These are phyloP conservation scores for Lasioglossum albipes DNA, from an alignment of 1,140 invertebrate genomes.

Conservation along the genomic window DNA sequence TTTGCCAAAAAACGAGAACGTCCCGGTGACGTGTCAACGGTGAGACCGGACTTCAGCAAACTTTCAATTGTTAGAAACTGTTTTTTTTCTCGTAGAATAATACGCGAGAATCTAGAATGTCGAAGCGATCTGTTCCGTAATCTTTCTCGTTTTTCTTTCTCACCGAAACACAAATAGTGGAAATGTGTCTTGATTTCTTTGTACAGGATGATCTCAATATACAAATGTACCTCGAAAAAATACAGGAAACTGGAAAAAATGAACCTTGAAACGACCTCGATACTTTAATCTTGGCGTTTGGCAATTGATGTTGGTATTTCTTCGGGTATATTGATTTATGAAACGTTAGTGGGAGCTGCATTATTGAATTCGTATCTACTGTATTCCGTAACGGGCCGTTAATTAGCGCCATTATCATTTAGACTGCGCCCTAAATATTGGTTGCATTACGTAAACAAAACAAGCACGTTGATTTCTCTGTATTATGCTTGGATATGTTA, in stretches of 20 bases:
- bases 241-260: not conserved
- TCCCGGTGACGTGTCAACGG: not conserved
- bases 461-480: not conserved
- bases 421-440: not conserved
- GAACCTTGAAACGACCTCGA: not conserved
- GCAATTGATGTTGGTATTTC: not conserved
- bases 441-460: not conserved
- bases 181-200: slow-evolving; percentile 3
- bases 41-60: not conserved
- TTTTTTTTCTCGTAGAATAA: not conserved
- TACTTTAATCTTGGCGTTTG: not conserved
- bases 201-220: slow-evolving; percentile 6
- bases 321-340: not conserved
- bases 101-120: not conserved
- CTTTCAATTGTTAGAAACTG: not conserved
- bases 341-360: not conserved
- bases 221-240: not conserved
- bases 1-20: slow-evolving; percentile 12
- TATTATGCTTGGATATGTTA: slow-evolving; percentile 13
- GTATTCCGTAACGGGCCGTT: not conserved
- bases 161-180: not conserved
- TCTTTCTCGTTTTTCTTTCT: not conserved
- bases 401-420: slow-evolving; percentile 21
- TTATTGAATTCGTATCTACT: not conserved
- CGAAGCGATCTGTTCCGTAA: not conserved